These are phyloP conservation scores for Pseudonaja textilis DNA, from an alignment of 2,113 vertebrate species.

Conservation along the genomic window DNA sequence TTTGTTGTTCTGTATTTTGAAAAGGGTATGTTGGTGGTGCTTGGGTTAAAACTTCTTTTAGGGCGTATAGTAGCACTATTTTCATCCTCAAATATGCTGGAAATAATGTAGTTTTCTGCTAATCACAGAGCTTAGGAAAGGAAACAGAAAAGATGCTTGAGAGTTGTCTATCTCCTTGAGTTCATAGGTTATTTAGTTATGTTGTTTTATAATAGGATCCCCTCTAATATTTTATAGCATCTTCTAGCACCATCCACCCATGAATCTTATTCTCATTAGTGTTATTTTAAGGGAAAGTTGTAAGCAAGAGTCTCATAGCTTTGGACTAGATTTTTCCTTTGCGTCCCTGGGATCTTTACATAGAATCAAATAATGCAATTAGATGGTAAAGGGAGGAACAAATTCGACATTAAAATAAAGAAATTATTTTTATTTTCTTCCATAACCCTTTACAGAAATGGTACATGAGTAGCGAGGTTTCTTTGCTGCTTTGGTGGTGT, in stretches of 20 bases:
- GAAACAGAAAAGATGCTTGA: not conserved
- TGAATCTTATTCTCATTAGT: not conserved
- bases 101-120: not conserved
- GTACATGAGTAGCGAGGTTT: not conserved
- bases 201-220: not conserved
- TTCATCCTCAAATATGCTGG: not conserved
- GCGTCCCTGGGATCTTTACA: not conserved
- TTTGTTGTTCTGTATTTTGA: not conserved
- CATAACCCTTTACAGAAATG: not conserved
- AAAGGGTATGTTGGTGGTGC: not conserved
- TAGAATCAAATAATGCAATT: not conserved
- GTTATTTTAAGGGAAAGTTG: not conserved
- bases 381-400: not conserved
- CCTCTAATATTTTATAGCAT: not conserved
- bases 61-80: not conserved
- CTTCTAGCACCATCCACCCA: not conserved
- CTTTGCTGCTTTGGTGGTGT: not conserved
- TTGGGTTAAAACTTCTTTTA: not conserved
- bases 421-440: not conserved
- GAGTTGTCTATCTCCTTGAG: not conserved
- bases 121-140: not conserved
- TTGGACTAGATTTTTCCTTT: not conserved
- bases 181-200: not conserved
- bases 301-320: not conserved
- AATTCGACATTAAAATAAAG: not conserved